A percentile compares a stretch with the other conserved stretches of the same genome.
Evolutionary conservation across 2,797 vertebrate genomes (phyloP).

Genomic region (Sebastes aleutianus): DNA sequence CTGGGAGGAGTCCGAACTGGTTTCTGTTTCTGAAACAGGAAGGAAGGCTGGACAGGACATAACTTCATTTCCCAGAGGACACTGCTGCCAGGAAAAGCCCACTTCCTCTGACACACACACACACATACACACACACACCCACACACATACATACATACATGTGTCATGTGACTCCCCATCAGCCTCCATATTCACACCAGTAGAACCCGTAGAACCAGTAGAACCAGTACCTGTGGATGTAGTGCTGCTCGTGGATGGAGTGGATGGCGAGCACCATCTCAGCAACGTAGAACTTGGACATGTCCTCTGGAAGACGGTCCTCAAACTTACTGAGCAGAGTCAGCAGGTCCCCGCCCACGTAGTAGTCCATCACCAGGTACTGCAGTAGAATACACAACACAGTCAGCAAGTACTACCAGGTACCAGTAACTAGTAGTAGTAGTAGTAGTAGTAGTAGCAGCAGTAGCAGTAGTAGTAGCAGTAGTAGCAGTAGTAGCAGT

Average conservation of each 20-base stretch:
- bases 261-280: conserved; percentile 98
- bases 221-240: conserved; percentile 92
- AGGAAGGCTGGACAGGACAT: conserved; percentile 38
- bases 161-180: too few relatives aligned
- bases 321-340: conserved; percentile 98
- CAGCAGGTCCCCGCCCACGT: conserved; percentile 95
- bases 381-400: neutral
- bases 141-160: too few relatives aligned
- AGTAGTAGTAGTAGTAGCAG: conserved; percentile 39
- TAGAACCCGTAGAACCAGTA: neutral
- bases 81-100: conserved; percentile 65
- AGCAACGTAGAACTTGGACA: conserved; percentile 95
- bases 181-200: neutral
- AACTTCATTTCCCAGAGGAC: conserved; percentile 59
- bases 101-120: conserved; percentile 9
- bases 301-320: conserved; percentile 96
- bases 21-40: too few relatives aligned
- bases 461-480: too few relatives aligned
- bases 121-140: too few relatives aligned
- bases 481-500: too few relatives aligned
- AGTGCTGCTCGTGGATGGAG: conserved; percentile 95
- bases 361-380: conserved; percentile 97
- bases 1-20: too few relatives aligned
- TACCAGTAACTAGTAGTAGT: conserved; percentile 74
- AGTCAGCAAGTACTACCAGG: neutral